Evolutionary conservation across 2,797 vertebrate species (phyloP).

Genomic region (Cyclopterus lumpus): DNA sequence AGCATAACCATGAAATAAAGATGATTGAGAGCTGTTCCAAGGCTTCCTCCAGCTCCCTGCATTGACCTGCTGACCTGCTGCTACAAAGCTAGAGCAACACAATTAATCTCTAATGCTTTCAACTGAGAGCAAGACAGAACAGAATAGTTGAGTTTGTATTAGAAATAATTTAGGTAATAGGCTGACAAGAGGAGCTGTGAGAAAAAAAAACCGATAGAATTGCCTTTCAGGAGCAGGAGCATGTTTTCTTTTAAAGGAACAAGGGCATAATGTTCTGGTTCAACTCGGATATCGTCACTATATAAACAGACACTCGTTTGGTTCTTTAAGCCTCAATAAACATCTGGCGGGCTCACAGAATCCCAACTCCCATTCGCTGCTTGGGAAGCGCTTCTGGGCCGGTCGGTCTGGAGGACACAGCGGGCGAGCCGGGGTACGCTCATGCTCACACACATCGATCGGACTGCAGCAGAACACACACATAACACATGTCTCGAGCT

Average conservation of each 20-base stretch:
- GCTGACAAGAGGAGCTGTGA: not conserved
- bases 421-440: slow-evolving; percentile 29
- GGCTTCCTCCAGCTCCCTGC: not conserved
- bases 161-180: not conserved
- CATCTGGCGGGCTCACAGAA: slow-evolving; percentile 16
- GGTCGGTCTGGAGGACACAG: slow-evolving; percentile 11
- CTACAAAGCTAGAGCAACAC: not conserved
- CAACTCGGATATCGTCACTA: not conserved
- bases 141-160: not conserved
- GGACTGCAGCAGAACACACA: not conserved
- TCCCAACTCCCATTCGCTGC: not conserved
- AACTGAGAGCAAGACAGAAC: not conserved
- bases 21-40: not conserved
- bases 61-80: not conserved
- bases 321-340: slow-evolving; percentile 24
- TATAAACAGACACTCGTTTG: not conserved
- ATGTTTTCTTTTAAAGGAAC: not conserved
- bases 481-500: slow-evolving; percentile 20
- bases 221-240: not conserved
- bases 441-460: slow-evolving; percentile 25
- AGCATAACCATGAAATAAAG: not conserved
- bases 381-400: not conserved
- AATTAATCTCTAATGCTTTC: not conserved
- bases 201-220: too few species aligned
- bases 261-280: not conserved